Conservation (phyloP, 1,140 invertebrate species). For the Drosophila ficusphila region DNA sequence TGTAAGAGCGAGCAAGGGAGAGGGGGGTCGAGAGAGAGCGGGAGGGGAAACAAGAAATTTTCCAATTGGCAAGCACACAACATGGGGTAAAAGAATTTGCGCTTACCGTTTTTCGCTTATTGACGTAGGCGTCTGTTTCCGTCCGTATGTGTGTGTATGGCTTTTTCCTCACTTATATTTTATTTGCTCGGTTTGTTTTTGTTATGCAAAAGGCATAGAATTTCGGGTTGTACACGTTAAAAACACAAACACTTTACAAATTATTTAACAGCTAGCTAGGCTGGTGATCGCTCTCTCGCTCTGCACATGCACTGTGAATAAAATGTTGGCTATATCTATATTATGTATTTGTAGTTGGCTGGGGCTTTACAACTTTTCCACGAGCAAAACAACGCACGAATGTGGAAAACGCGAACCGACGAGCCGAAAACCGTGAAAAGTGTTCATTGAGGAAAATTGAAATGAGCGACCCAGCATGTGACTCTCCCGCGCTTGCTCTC, state of each 20-base stretch:
- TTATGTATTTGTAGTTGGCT: conserved; percentile 26
- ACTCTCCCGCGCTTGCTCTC: conserved; percentile 20
- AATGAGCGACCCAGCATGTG: conserved; percentile 56
- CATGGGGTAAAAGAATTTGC: conserved; percentile 54
- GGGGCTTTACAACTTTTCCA: conserved; percentile 40
- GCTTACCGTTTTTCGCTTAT: conserved; percentile 71
- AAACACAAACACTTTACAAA: conserved; percentile 57
- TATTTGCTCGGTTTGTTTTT: conserved; percentile 54
- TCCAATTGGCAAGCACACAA: conserved; percentile 64
- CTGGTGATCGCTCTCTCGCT: conserved; percentile 13
- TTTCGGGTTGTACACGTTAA: conserved; percentile 43
- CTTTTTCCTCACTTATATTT: conserved; percentile 29
- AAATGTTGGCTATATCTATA: conserved; percentile 38
- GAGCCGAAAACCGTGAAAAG: conserved; percentile 75
- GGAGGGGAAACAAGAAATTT: conserved; percentile 68
- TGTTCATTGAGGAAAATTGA: conserved; percentile 83
- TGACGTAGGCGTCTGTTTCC: conserved; percentile 65
- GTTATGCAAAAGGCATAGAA: conserved; percentile 72
- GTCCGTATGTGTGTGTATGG: conserved; percentile 34
- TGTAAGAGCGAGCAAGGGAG: conserved; percentile 33
- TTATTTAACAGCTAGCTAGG: conserved; percentile 38
- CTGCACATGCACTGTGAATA: conserved; percentile 34
- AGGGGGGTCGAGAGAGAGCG: conserved; percentile 18
- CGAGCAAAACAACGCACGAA: conserved; percentile 46
- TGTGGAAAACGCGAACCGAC: conserved; percentile 59